Base-by-base conservation (phyloP, 2,888 invertebrate genomes). In the Candidula unifasciata region DNA sequence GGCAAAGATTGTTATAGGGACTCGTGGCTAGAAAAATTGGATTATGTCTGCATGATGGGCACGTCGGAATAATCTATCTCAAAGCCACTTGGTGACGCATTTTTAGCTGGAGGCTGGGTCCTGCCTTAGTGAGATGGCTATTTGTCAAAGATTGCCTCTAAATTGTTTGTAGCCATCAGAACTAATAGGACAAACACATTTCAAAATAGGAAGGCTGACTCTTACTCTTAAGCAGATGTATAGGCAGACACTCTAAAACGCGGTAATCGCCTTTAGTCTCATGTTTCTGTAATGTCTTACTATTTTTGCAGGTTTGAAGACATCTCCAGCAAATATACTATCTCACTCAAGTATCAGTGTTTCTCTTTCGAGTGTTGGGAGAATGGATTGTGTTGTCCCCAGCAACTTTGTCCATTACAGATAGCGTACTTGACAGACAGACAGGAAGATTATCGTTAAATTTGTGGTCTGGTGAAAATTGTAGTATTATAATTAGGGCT, bases 131-230 rank as follows among this genome's bases (percentile, higher is more conserved):
- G 79, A 79, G 79, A 79, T 79, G 68, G 79, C 79, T 68, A 79
- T 68, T 79, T 79, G 79, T 27, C 30, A 68, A 79, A 79, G 79
- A 79, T 79, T 79, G 79, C 79, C 66, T 79, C 44, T 68, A 79
- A 79, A 79, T 79, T 79, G 79, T 79, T 79, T 82, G 74, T 82
- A 66, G 74, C 74, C 66, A 27, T 44, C 76, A 6, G 64, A 44
- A 68, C 66, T 82, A 66, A 76, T 66, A 52, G 74, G 64, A 27
- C 76, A 64, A 57, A 60, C 74, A 64, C 21, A 60, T 35, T 79
- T 44, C 66, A 66, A 27, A 37, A 79, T 79, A 68, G 79, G 35
- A 44, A 44, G 27, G 66, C 30, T 79, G 79, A 79, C 68, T 66
- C 66, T 79, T 68, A 27, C 79, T 57, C 10, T 44, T 44, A 68